These are phyloP conservation scores for Hylaeus anthracinus DNA, from an alignment of 1,140 invertebrate genomes.

Conservation along the genomic window DNA sequence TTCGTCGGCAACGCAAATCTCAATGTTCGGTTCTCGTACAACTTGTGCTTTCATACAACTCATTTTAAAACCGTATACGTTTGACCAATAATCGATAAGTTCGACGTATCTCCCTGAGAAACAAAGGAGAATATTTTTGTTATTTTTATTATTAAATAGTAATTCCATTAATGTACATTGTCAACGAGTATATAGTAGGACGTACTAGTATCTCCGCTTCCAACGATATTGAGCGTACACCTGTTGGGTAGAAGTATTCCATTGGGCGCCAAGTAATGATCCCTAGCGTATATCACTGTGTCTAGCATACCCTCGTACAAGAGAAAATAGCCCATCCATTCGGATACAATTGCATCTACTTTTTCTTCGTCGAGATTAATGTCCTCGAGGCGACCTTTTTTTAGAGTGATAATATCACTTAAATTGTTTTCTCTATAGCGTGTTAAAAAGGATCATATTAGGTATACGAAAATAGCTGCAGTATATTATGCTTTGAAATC, in stretches of 20 bases:
- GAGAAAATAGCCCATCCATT: conserved; percentile 99
- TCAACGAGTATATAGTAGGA: conserved; percentile 16
- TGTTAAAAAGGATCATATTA: conserved; percentile 44
- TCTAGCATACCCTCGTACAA: conserved; percentile 99
- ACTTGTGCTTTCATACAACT: conserved; percentile 94
- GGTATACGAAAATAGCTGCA: background rate
- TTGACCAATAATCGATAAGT: conserved; percentile 93
- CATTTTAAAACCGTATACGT: conserved; percentile 99
- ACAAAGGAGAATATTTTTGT: conserved; percentile 45
- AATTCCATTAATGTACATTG: background rate
- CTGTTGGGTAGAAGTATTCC: conserved; percentile 94
- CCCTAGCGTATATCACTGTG: conserved; percentile 93
- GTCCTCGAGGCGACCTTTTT: conserved; percentile 95
- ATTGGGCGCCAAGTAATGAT: conserved; percentile 92
- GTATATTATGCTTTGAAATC: background rate
- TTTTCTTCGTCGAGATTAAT: conserved; percentile 89
- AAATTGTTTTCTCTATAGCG: conserved; percentile 87
- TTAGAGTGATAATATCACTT: conserved; percentile 87
- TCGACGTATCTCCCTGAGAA: conserved; percentile 86
- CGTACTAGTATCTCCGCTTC: conserved; percentile 92
- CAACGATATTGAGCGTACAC: conserved; percentile 93
- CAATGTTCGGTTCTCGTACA: conserved; percentile 93
- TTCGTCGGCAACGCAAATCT: conserved; percentile 88
- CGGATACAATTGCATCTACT: conserved; percentile 98
- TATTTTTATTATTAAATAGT: background rate